Percentiles rank a stretch among this genome's conserved stretches.
Conservation (phyloP, 2,888 invertebrate species). For the Caenorhabditis drosophilae region DNA sequence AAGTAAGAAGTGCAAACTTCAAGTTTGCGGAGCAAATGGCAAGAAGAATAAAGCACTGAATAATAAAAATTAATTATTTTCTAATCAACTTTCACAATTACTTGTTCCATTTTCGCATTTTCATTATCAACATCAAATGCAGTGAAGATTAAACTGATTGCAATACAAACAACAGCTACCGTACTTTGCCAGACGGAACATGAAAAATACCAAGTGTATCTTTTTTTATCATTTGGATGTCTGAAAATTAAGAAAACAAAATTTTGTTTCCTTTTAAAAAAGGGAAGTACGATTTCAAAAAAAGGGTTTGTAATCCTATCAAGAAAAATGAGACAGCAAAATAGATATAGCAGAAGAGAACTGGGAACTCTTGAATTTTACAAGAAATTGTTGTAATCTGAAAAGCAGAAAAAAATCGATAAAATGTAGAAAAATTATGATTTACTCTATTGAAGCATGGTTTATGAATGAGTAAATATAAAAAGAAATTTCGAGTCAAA, state of each 20-base stretch:
- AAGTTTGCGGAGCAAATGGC: constrained; percentile 36
- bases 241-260: constrained; percentile 11
- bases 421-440: background rate
- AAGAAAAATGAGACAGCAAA: constrained; percentile 27
- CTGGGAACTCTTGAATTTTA: constrained; percentile 48
- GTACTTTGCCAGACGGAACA: constrained; percentile 52
- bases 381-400: constrained; percentile 39
- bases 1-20: constrained; percentile 40
- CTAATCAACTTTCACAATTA: background rate
- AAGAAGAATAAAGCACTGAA: constrained; percentile 47
- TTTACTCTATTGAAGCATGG: constrained; percentile 36
- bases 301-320: constrained; percentile 25
- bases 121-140: constrained; percentile 43
- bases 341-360: constrained; percentile 50
- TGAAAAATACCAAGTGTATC: constrained; percentile 30
- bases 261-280: background rate
- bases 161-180: constrained; percentile 33
- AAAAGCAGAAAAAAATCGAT: constrained; percentile 4
- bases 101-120: constrained; percentile 39
- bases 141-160: constrained; percentile 43
- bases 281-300: constrained; percentile 17
- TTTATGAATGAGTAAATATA: constrained; percentile 38
- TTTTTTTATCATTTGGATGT: constrained; percentile 21
- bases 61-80: background rate
- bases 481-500: constrained; percentile 38